A percentile compares a stretch with the other conserved stretches of the same genome.
Evolutionary conservation across 1,140 invertebrate species (phyloP).

Genomic region (Stegodyphus mimosarum): DNA sequence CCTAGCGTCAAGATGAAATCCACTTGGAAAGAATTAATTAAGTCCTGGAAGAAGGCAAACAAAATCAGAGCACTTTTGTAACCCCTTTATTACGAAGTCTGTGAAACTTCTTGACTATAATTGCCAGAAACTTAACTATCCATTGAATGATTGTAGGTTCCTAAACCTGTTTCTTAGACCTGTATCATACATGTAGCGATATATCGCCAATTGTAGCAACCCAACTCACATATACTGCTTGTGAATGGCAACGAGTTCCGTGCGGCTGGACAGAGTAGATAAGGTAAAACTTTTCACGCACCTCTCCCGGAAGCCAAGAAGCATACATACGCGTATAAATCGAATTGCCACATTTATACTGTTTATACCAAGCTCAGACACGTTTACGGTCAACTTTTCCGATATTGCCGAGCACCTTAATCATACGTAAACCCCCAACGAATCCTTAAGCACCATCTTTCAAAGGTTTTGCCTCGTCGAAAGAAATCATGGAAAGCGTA

Average conservation of each 20-base stretch:
- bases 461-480: not conserved
- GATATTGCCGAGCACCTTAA: conserved; percentile 25
- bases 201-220: conserved; percentile 21
- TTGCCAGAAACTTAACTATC: no score
- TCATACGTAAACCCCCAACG: conserved; percentile 2
- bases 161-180: no score
- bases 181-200: conserved; percentile 2
- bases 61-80: no score
- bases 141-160: no score
- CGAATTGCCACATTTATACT: conserved; percentile 55
- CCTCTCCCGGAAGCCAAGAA: not conserved
- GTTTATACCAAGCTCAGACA: conserved; percentile 10
- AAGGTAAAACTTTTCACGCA: conserved; percentile 42
- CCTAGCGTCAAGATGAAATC: no score
- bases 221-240: conserved; percentile 25
- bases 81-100: no score
- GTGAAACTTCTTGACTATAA: no score
- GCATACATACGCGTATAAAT: conserved; percentile 44
- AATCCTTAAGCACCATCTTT: conserved; percentile 6
- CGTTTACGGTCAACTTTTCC: not conserved
- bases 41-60: no score
- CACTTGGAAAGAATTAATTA: no score
- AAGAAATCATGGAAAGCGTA: no score
- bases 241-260: conserved; percentile 48
- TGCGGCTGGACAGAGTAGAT: conserved; percentile 55